phyloP scores from a whole-genome alignment of 2,888 invertebrate species.

The Drosophila eohydei region DNA sequence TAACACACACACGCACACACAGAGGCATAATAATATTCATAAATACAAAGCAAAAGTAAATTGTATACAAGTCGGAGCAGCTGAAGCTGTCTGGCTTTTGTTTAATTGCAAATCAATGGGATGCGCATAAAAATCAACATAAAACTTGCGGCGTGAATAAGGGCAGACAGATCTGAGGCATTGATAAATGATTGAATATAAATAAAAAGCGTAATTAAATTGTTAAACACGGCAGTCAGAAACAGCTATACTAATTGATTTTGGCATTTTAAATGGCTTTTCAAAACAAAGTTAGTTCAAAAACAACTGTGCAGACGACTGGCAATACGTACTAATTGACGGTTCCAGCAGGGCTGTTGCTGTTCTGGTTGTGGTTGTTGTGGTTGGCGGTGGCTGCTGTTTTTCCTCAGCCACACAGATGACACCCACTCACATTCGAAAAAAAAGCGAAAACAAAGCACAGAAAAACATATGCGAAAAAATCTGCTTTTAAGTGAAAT shows the following conservation, averaged over 20 bases:
- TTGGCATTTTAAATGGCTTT: constrained; percentile 26
- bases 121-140: constrained; percentile 64
- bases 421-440: constrained; percentile 63
- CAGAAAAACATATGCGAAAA: constrained; percentile 38
- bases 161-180: constrained; percentile 28
- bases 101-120: constrained; percentile 63
- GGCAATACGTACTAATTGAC: constrained; percentile 13
- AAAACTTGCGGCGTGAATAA: constrained; percentile 40
- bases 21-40: constrained; percentile 15
- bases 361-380: neutral
- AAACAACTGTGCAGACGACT: constrained; percentile 39
- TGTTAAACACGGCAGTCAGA: constrained; percentile 37
- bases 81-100: constrained; percentile 50
- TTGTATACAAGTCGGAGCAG: constrained; percentile 34
- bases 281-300: constrained; percentile 8
- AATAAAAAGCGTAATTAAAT: constrained; percentile 56
- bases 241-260: constrained; percentile 44
- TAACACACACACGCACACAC: constrained; percentile 7
- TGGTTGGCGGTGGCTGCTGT: constrained; percentile 32
- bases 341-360: constrained; percentile 1
- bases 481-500: constrained; percentile 13
- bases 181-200: constrained; percentile 51
- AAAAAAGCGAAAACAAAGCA: constrained; percentile 1
- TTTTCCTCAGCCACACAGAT: constrained; percentile 47
- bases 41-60: constrained; percentile 39